Evolutionary conservation across 2,797 vertebrate genomes (phyloP).

Genomic region (Echiichthys vipera): DNA sequence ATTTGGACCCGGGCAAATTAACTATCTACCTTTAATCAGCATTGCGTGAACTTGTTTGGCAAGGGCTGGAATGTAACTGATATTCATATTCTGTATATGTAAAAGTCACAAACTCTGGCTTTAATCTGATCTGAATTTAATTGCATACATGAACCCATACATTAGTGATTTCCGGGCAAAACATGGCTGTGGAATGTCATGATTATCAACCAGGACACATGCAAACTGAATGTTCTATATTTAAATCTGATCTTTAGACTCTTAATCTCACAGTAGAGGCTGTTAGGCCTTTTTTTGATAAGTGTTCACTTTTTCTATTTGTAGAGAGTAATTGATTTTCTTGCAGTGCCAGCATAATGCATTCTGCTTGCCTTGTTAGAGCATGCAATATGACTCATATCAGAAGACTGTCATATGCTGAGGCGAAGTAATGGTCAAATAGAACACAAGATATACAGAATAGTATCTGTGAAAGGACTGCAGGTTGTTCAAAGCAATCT

Average conservation of each 20-base stretch:
- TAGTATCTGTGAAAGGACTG: neutral
- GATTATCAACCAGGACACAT: constrained; percentile 13
- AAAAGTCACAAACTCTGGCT: too few species aligned
- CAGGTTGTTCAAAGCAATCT: neutral
- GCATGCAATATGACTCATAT: constrained; percentile 23
- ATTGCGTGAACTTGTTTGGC: too few species aligned
- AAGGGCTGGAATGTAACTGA: too few species aligned
- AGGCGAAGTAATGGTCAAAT: constrained; percentile 21
- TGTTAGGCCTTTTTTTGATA: constrained; percentile 25
- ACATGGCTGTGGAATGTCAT: neutral
- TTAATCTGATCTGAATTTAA: neutral
- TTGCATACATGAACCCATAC: constrained; percentile 2
- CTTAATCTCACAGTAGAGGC: constrained; percentile 21
- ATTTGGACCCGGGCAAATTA: too few species aligned
- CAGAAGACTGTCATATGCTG: constrained; percentile 17
- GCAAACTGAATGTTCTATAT: constrained; percentile 2
- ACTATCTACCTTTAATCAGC: too few species aligned
- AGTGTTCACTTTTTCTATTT: constrained; percentile 25
- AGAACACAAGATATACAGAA: neutral
- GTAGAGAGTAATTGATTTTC: constrained; percentile 45
- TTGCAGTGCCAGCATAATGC: constrained; percentile 5
- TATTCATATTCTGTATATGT: too few species aligned
- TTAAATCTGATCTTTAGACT: constrained; percentile 25
- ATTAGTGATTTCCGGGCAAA: neutral
- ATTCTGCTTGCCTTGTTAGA: constrained; percentile 35